Evolutionary conservation across 92 coral and sea anemone genomes (phyloP), one percentile per base, ranked within the genome.

Genomic region (Paramuricea clavata): DNA sequence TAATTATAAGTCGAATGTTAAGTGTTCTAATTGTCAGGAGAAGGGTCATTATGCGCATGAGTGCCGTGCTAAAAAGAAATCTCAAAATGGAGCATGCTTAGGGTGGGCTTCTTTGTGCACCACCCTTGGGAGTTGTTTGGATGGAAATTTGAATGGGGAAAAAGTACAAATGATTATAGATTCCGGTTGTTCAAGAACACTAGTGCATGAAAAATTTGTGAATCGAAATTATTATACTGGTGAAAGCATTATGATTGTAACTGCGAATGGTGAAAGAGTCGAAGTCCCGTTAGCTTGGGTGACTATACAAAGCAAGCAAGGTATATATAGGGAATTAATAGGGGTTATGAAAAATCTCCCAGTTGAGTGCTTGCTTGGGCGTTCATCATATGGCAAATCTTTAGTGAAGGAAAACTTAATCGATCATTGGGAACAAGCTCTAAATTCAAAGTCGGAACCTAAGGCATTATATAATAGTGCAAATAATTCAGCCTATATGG

Each of bases 341-440:
- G 62, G 62, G 22, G 62, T 54, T 54, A 54, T 54, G 26, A 50
- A 83, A 26, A 88, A 83, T 75, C 72, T 88, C 4, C 91, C 91
- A 19, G 77, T 85, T 34, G 93, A 86, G 61, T 90, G 89, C 81
- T 69, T 90, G 39, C 60, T 90, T 27, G 93, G 90, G 34, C 76
- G 93, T 25, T 90, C 87, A 16, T 86, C 89, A 9, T 86, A 81
- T 81, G 90, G 87, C 6, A 65, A 59, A 41, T 49, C 85, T 3
- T 31, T 86, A 7, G 56, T 72, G 8, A 50, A 68, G 16, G 26
- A 90, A 17, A 78, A 87, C 65, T 21, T 87, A 7, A 23, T 54
- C 17, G 26, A 54, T 13, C 62, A 54, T 54, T 54, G 62, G 62
- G 62, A 54, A 9, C 62, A 54, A 54, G 22, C 62, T 54, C 1